These are phyloP conservation scores for Trachops cirrhosus DNA, from an alignment of 2,797 vertebrate species.

Conservation along the genomic window DNA sequence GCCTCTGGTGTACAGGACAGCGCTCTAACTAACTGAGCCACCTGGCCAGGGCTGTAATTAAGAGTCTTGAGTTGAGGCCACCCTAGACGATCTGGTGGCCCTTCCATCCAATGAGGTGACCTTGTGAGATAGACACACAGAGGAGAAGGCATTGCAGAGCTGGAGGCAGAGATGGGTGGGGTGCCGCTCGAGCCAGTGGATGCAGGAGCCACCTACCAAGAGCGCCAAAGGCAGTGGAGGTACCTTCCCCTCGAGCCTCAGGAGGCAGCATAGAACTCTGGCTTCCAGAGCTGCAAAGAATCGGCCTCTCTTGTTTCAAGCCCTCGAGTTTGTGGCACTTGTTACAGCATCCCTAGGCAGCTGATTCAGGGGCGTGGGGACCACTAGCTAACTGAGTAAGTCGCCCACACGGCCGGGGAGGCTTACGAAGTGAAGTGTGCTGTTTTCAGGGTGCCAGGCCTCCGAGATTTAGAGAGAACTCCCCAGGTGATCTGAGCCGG, in stretches of 20 bases:
- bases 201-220: too few species aligned
- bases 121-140: not conserved
- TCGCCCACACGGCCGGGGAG: not conserved
- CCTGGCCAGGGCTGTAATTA: too few species aligned
- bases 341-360: not conserved
- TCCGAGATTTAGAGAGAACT: too few species aligned
- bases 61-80: not conserved
- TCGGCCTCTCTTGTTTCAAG: accelerated
- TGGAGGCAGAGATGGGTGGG: not conserved
- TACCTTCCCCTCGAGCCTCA: too few species aligned
- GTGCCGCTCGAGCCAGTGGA: too few species aligned
- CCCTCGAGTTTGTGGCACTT: not conserved
- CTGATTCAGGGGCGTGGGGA: accelerated
- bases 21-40: too few species aligned
- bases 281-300: not conserved
- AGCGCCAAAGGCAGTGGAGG: too few species aligned
- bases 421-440: not conserved
- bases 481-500: not conserved
- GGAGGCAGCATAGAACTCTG: accelerated
- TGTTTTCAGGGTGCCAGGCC: not conserved
- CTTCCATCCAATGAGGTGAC: not conserved
- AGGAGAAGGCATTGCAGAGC: not conserved
- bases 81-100: too few species aligned
- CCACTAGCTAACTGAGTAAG: too few species aligned
- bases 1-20: too few species aligned